Base-by-base conservation (phyloP, 2,113 vertebrate genomes). In the Atherinomorus stipes region DNA sequence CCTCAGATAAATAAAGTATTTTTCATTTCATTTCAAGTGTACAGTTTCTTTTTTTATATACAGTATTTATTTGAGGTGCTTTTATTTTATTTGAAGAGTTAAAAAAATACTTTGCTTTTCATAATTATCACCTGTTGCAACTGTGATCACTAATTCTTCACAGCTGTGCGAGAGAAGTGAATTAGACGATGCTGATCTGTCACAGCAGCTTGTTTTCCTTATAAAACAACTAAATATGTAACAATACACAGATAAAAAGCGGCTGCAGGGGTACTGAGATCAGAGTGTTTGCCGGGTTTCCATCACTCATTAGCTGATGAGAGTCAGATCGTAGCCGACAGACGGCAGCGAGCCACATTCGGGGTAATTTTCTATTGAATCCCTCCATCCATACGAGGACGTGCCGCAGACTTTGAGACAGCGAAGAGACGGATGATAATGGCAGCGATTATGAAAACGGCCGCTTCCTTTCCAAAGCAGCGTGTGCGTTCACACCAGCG, bases 291-390 rank as follows among this genome's bases (percentile, higher is more conserved):
- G 34, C 64, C 52, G 31, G 52, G 18, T 37, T 74, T 77, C 74
- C 52, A 71, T 74, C 42, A 67, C 50, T 67, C 26, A 15, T 57
- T 77, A 72, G 79, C 62, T 58, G 60, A 64, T 56, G 60, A 61
- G 22, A 52, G 71, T 66, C 44, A 71, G 53, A 61, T 53, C 56
- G 52, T 53, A 67, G 66, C 19, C 19, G 61, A 72, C 71, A 72
- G 77, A 81, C 75, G 64, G 49, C 45, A 42, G 12, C n/a, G 18
- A 53, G 56, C 28, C 15, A 23, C 61, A 63, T 67, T 45, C 37
- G 7, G 45, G 9, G 38, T 57, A 28, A 61, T 70, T 64, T 57
- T 81, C 52, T 22, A 44, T n/a, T 54, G 25, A 73, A 65, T 71
- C 42, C 54, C 61, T 68, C 59, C 66, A 53, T 68, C 57, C 38